Evolutionary conservation across 1,140 invertebrate species (phyloP).

Genomic region (Drusus annulatus): DNA sequence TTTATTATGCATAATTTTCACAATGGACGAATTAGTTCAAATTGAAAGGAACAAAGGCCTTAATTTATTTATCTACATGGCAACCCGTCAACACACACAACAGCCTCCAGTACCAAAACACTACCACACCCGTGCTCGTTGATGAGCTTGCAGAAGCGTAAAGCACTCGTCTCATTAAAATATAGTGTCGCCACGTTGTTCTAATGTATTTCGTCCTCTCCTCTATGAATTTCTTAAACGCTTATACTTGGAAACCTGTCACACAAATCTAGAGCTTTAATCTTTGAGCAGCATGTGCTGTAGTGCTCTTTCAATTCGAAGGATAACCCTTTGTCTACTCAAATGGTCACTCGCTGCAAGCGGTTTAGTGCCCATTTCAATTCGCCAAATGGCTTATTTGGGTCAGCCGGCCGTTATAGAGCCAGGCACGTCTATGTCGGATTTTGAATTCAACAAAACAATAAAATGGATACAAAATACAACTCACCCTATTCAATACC

Average conservation of each 20-base stretch:
- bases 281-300: constrained; percentile 15
- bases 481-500: too few relatives aligned
- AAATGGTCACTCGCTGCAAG: constrained; percentile 45
- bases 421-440: constrained; percentile 28
- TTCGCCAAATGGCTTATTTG: constrained; percentile 50
- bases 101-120: too few relatives aligned
- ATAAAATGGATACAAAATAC: too few relatives aligned
- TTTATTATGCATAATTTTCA: too few relatives aligned
- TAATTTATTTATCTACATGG: too few relatives aligned
- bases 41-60: too few relatives aligned
- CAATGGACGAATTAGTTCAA: too few relatives aligned
- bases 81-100: too few relatives aligned
- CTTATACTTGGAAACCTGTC: neutral
- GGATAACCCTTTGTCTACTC: constrained; percentile 38
- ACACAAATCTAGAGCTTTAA: neutral
- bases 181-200: neutral
- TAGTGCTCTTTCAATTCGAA: neutral
- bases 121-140: too few relatives aligned
- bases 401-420: constrained; percentile 43
- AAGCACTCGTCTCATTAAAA: neutral
- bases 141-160: too few relatives aligned
- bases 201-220: neutral
- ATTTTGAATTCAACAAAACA: neutral
- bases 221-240: constrained; percentile 8
- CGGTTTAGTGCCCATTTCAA: constrained; percentile 48